Conservation (phyloP, 2,113 vertebrate genomes). For the Archocentrus centrarchus region DNA sequence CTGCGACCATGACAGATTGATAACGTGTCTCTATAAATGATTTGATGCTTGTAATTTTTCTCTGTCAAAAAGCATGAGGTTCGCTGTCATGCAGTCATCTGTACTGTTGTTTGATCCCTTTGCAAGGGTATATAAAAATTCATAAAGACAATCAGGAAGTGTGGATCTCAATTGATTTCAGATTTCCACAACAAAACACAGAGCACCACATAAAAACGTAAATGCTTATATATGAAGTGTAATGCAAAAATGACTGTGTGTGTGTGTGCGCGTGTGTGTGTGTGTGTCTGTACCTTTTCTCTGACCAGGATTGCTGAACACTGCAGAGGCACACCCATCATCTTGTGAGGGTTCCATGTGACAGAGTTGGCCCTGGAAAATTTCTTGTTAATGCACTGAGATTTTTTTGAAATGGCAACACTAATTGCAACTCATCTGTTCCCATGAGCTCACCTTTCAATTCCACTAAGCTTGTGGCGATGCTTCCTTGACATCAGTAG, state of each 20-base stretch:
- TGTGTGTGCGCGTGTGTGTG: too few species aligned
- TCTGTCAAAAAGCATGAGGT: not conserved
- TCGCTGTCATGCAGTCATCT: not conserved
- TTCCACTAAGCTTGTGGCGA: constrained; percentile 92
- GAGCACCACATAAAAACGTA: too few species aligned
- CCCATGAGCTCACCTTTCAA: constrained; percentile 87
- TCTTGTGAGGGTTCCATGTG: constrained; percentile 99
- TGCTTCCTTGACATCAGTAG: constrained; percentile 97
- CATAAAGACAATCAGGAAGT: not conserved
- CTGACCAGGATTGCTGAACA: constrained; percentile 97
- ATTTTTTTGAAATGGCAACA: not conserved
- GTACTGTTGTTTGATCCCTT: not conserved
- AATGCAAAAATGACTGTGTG: not conserved
- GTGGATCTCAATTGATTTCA: too few species aligned
- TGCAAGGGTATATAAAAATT: not conserved
- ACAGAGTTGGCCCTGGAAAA: constrained; percentile 93
- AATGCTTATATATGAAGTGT: too few species aligned
- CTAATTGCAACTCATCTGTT: not conserved
- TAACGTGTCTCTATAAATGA: not conserved
- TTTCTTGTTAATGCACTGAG: not conserved
- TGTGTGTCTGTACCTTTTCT: constrained; percentile 87
- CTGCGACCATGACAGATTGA: not conserved
- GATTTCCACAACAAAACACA: too few species aligned
- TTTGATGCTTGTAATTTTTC: not conserved
- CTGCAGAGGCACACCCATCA: constrained; percentile 98